Evolutionary conservation across 92 coral and sea anemone species (phyloP), one percentile per base, ranked within the genome.

Genomic region (Pocillopora grandis): DNA sequence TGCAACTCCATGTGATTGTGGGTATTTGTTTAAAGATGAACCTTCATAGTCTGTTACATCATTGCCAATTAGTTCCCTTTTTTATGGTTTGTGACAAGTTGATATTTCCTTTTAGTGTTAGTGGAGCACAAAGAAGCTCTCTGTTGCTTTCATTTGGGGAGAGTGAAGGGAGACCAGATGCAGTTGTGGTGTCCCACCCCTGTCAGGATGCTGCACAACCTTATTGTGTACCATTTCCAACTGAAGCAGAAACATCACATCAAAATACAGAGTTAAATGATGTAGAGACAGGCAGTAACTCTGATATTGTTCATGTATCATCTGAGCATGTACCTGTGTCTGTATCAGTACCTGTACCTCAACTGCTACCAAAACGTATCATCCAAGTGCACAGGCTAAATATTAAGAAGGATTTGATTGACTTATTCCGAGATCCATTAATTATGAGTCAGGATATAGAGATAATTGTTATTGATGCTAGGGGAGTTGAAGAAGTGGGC

Each of bases 401-500:
- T 27, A 76, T 87, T 31, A 80, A 84, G 76, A 72, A 64, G 59
- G 85, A 87, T 60, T n/a, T 87, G 60, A 76, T 87, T 35, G 68
- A 71, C 66, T 68, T 80, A 68, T 87, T 87, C 80, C 27, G 78
- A 36, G 85, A 86, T 76, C 85, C 89, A 10, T n/a, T 42, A 66
- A 86, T 86, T 71, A 62, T 80, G 79, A 70, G 67, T 52, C 75
- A 59, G 58, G 52, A 71, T 66, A 71, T 86, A 86, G 80, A 86
- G 75, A 84, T 86, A 61, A 86, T 77, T 12, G 73, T 86, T n/a
- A 80, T 86, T 80, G 90, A 89, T 81, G 83, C 63, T 11, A 27
- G 76, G 71, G 92, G 92, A 58, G 77, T 73, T 19, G 56, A 76
- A 75, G 92, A 89, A 62, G 55, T 79, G 15, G 92, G 89, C 18